Percentiles rank a stretch among this genome's conserved stretches.
phyloP scores from a whole-genome alignment of 35 echinoderm and acorn worm genomes.

The Acanthaster planci region DNA sequence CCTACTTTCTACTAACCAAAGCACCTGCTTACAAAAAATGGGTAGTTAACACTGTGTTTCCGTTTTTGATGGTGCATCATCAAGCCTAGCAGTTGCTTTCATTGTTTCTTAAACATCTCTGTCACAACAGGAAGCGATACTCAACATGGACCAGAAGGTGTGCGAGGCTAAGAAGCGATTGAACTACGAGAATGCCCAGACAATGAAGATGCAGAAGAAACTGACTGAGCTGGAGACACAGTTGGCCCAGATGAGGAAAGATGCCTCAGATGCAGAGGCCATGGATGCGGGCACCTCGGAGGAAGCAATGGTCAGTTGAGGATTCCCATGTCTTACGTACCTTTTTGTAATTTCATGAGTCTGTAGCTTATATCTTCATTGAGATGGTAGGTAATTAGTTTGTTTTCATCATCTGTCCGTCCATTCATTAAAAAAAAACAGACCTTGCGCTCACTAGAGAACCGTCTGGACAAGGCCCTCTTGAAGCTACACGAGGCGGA shows the following conservation, averaged over 20 bases:
- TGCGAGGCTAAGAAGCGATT: conserved; percentile 95
- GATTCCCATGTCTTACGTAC: neutral
- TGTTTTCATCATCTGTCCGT: neutral
- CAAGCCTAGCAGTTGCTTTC: neutral
- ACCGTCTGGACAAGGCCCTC: conserved; percentile 93
- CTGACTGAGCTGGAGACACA: conserved; percentile 69
- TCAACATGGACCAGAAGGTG: conserved; percentile 93
- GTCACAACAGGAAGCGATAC: conserved; percentile 75
- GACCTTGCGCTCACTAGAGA: conserved; percentile 83
- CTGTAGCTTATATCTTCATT: too few relatives aligned
- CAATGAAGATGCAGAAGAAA: conserved; percentile 76
- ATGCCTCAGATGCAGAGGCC: conserved; percentile 92
- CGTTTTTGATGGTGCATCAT: too few relatives aligned
- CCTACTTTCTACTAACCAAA: too few relatives aligned
- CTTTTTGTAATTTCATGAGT: too few relatives aligned
- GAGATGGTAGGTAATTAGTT: too few relatives aligned
- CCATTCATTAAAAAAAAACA: conserved; percentile 13
- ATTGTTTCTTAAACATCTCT: too few relatives aligned
- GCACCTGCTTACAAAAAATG: too few relatives aligned
- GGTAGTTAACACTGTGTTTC: too few relatives aligned
- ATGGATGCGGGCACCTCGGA: conserved; percentile 93
- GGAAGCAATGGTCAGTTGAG: conserved; percentile 91
- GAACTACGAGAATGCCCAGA: conserved; percentile 75
- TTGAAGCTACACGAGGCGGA: conserved; percentile 92
- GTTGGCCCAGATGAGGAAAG: conserved; percentile 85